A percentile compares a stretch with the other conserved stretches of the same genome.
Conservation (phyloP, 2,888 invertebrate species). For the Thera britannica region DNA sequence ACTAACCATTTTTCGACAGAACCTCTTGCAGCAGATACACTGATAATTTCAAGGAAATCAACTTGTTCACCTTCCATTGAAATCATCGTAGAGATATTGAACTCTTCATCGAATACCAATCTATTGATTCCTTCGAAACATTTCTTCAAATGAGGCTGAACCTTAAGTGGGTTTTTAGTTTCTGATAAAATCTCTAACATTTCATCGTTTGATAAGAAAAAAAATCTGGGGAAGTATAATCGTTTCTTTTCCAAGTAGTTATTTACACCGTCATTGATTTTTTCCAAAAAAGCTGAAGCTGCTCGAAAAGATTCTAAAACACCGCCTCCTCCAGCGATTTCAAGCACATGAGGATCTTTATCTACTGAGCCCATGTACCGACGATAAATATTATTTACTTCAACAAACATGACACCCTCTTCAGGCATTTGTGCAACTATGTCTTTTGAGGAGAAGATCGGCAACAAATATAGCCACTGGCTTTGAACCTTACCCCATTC, state of each 20-base stretch:
- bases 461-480: slow-evolving; percentile 94
- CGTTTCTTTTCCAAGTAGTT: slow-evolving; percentile 93
- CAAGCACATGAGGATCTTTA: slow-evolving; percentile 87
- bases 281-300: slow-evolving; percentile 89
- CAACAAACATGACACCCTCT: slow-evolving; percentile 91
- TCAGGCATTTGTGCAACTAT: slow-evolving; percentile 94
- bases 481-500: slow-evolving; percentile 95
- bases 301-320: slow-evolving; percentile 89
- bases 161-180: slow-evolving; percentile 93
- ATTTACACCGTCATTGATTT: slow-evolving; percentile 92
- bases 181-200: slow-evolving; percentile 95
- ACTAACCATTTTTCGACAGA: slow-evolving; percentile 95
- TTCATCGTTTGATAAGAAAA: slow-evolving; percentile 96
- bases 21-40: slow-evolving; percentile 89
- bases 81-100: slow-evolving; percentile 91
- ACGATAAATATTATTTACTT: slow-evolving; percentile 88
- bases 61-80: slow-evolving; percentile 91
- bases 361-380: slow-evolving; percentile 87
- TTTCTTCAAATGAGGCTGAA: slow-evolving; percentile 94
- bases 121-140: slow-evolving; percentile 94
- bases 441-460: slow-evolving; percentile 94
- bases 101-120: slow-evolving; percentile 88
- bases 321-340: slow-evolving; percentile 87
- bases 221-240: slow-evolving; percentile 93
- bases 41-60: slow-evolving; percentile 85